These are phyloP conservation scores for Antitype chi DNA, from an alignment of 2,888 invertebrate species.

Conservation along the genomic window DNA sequence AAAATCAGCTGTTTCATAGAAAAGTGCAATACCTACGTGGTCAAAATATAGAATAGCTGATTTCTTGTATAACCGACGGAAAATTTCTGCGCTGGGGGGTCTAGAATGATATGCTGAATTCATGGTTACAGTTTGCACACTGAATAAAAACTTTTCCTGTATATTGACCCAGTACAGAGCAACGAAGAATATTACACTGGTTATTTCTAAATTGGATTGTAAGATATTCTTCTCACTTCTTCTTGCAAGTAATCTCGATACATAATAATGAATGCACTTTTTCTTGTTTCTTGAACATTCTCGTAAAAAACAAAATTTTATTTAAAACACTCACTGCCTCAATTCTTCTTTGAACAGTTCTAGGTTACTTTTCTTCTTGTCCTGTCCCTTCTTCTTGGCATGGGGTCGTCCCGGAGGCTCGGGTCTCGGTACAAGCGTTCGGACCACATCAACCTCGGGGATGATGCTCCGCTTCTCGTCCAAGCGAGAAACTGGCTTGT, in stretches of 20 bases:
- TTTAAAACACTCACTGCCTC: constrained; percentile 93
- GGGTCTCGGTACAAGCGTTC: constrained; percentile 90
- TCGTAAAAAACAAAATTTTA: no score
- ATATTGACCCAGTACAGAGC: no score
- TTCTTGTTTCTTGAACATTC: background rate
- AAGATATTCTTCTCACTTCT: background rate
- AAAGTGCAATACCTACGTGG: no score
- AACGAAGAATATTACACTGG: no score
- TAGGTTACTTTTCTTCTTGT: constrained; percentile 98
- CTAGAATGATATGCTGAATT: no score
- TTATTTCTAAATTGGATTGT: background rate
- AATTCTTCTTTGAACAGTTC: constrained; percentile 99
- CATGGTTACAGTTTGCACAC: no score
- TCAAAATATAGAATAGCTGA: no score
- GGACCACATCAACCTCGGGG: constrained; percentile 80
- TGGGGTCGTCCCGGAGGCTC: constrained; percentile 76
- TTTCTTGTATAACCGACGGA: no score
- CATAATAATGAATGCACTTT: background rate
- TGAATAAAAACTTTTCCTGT: no score
- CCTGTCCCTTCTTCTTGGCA: constrained; percentile 83
- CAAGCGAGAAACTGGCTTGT: constrained; percentile 96
- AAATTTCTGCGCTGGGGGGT: no score
- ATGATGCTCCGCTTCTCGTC: constrained; percentile 85
- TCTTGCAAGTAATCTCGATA: background rate
- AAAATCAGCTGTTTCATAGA: no score